Base-by-base conservation (phyloP, 2,797 vertebrate species). In the Gadopsis marmoratus region DNA sequence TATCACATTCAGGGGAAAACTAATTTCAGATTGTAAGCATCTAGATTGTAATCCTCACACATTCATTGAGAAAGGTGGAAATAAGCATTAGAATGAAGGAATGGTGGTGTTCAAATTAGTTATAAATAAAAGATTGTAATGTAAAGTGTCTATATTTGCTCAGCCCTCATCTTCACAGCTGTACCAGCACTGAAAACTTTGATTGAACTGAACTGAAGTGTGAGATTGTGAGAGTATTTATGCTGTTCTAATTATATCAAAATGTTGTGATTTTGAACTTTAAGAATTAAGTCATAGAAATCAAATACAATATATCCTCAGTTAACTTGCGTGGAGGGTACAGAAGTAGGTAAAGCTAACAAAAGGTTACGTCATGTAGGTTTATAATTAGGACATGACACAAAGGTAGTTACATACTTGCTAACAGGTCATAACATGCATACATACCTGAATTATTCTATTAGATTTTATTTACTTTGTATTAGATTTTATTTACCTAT, bases 101-200 rank as follows among this genome's bases (percentile, higher is more conserved):
- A 58, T 9, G 14, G 17, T 4, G 0, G 14, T 29, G 61, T 45
- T 43, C 1, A 37, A 61, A 39, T 16, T 8, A 45, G 31, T 47
- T 61, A 35, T 67, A 23, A 68, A 70, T 71, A 58, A 85, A 69
- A 68, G 26, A 51, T 13, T 13, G 26, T 65, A 43, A 53, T 35
- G n/a, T 64, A 48, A 29, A 35, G 17, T 33, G 31, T 74, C n/a
- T 51, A 16, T 29, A 39, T 81, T 70, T 69, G 54, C 53, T 31
- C 54, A 53, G 33, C 31, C 19, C 11, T 63, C 35, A 31, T 71
- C 35, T 59, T 55, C 21, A 29, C 60, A 79, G 77, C 65, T 76
- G 47, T 39, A 33, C 21, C 23, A 63, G 21, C 60, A 53, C 41
- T 56, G 21, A 33, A 81, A 70, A 53, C 16, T 59, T 29, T 26